Percentiles rank a stretch among this genome's conserved stretches.
phyloP scores from a whole-genome alignment of 1,140 invertebrate genomes.

The Diorhabda carinulata region DNA sequence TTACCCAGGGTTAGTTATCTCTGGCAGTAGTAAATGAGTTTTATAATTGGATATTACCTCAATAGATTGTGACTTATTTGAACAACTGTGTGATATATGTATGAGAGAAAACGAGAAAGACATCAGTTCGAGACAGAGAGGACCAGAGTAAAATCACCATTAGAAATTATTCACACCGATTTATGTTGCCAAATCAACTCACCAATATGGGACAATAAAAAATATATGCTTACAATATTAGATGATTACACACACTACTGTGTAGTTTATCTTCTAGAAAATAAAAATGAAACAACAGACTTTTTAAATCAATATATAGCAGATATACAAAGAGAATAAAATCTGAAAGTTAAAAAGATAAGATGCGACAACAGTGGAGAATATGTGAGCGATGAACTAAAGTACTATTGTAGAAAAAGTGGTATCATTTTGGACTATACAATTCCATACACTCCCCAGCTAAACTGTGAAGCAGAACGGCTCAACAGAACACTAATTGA shows the following conservation, averaged over 20 bases:
- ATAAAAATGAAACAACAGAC: too few relatives aligned
- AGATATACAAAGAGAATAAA: constrained; percentile 24
- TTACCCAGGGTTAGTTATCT: too few relatives aligned
- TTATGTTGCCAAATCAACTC: constrained; percentile 7
- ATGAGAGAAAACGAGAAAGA: constrained; percentile 31
- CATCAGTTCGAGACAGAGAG: constrained; percentile 37
- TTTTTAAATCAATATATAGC: constrained; percentile 28
- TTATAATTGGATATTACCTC: not conserved
- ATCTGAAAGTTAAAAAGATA: constrained; percentile 31
- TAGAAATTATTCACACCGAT: too few relatives aligned
- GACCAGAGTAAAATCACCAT: too few relatives aligned
- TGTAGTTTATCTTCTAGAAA: too few relatives aligned
- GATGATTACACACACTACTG: constrained; percentile 32
- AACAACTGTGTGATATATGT: constrained; percentile 31
- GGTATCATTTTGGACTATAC: constrained; percentile 36
- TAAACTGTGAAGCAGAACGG: constrained; percentile 33
- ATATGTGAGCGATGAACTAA: constrained; percentile 32
- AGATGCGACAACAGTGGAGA: constrained; percentile 40
- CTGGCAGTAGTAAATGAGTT: not conserved
- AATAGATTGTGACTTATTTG: constrained; percentile 2
- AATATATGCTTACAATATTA: constrained; percentile 43
- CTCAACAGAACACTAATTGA: constrained; percentile 29
- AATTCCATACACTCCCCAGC: constrained; percentile 41
- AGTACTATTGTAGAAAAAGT: constrained; percentile 31
- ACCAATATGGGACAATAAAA: constrained; percentile 31